Base-by-base conservation (phyloP, 1,140 invertebrate species). In the Ceratosolen solmsi region DNA sequence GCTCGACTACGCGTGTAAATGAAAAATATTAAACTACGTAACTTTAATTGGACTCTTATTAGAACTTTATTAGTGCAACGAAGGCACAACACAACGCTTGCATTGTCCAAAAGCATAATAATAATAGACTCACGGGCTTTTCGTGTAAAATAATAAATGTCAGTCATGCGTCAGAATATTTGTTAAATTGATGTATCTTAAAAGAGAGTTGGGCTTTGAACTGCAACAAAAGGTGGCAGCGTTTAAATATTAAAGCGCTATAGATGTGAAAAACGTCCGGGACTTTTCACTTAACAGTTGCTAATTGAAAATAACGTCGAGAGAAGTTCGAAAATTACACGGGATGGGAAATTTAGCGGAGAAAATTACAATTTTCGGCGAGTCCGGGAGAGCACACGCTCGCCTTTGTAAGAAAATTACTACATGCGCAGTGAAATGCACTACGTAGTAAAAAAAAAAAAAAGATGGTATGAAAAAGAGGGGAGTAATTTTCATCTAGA, bases 341-440 rank as follows among this genome's bases (percentile, higher is more conserved):
- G 60, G 60, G 2, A n/a, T n/a, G 60, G 33, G 60, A 63, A 63
- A 63, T 33, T 63, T 27, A 63, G 60, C 27, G 30, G 27, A 20
- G 60, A 63, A 33, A 63, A 33, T 33, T 63, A 20, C 3, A 33
- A 63, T 63, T 63, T 33, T 63, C 30, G 60, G 13, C 25, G 58
- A 60, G 58, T 25, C 25, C 58, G 25, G 9, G 25, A 46, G 41
- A 46, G 3, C n/a, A 30, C 8, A 30, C 25, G 2, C 60, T 63
- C 30, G 63, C 38, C 33, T 68, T 38, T 68, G 63, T 22, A n/a
- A 38, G 63, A n/a, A 68, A 68, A 68, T 68, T 38, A 63, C 60
- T 63, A 13, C 60, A 63, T 20, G 27, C 17, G 60, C 15, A 17
- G 60, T 27, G 3, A 65, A 5, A 7, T 11, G 30, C 7, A 15